These are phyloP conservation scores for Eumeta japonica DNA, from an alignment of 1,140 invertebrate species.

Conservation along the genomic window DNA sequence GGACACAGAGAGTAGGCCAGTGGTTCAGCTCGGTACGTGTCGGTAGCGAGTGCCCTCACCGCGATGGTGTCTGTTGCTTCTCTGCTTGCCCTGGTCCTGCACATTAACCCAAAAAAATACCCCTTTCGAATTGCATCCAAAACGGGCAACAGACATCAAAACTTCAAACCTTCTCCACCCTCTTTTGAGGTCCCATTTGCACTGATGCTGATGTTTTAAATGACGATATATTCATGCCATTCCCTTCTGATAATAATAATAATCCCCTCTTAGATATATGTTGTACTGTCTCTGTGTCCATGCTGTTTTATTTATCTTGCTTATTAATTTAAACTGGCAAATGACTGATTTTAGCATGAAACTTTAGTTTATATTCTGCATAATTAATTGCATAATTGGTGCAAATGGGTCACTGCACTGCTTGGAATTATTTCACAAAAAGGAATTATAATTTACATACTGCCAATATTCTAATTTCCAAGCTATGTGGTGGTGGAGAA, in stretches of 20 bases:
- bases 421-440: constrained; percentile 20
- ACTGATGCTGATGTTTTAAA: constrained; percentile 13
- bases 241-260: no score
- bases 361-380: constrained; percentile 16
- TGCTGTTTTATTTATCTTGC: constrained; percentile 14
- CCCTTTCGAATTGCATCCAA: no score
- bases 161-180: constrained; percentile 33
- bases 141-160: constrained; percentile 36
- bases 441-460: neutral
- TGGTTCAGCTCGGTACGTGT: constrained; percentile 66
- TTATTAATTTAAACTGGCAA: neutral
- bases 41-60: constrained; percentile 26
- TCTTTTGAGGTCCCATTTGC: constrained; percentile 50
- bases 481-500: constrained; percentile 39
- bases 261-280: no score
- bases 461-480: constrained; percentile 24
- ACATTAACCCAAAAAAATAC: no score
- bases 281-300: constrained; percentile 55
- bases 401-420: constrained; percentile 48
- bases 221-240: no score
- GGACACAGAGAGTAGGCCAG: constrained; percentile 66
- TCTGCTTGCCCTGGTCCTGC: no score
- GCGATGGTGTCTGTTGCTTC: constrained; percentile 40
- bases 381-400: constrained; percentile 41
- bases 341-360: no score